Evolutionary conservation across 2,888 invertebrate genomes (phyloP), one percentile per base, ranked within the genome.

Genomic region (Oligia strigilis): DNA sequence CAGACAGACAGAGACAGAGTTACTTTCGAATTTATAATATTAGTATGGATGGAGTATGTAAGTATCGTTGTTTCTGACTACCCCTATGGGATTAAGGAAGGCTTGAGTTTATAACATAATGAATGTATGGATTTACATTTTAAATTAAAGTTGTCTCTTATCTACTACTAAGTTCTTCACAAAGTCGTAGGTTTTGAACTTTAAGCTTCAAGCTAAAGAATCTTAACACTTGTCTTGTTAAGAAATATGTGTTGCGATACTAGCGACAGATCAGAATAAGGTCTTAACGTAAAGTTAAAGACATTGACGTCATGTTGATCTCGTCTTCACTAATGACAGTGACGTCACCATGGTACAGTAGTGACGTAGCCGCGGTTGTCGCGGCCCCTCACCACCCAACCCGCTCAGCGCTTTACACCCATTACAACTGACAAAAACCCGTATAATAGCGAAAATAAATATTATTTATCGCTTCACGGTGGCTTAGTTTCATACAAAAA

Each of bases 401-500:
- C 89, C 93, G 93, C 95, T 93, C 92, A 90, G 90, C 93, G 92
- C 94, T 94, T 94, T 93, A 94, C 95, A 94, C 94, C 96, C 96
- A 96, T 96, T 95, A 96, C 96, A 93, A 95, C 95, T 95, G 95
- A 97, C 97, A 97, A 96, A 96, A 96, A 95, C 95, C 94, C 94
- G 96, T 96, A 96, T 96, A 97, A 97, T 97, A 96, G 96, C 96
- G 95, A 96, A 97, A 96, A 97, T 97, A 97, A 97, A 97, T 96
- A 97, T 95, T 96, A 97, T 97, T 96, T 97, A 97, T 97, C 93
- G 96, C 95, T 96, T 97, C 97, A 97, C 96, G 97, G 95, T 96
- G 97, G 95, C 96, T 97, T 97, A 97, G 95, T 94, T 95, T 92
- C 93, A 93, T 95, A 96, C 96, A 97, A 96, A 96, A 96, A 95